These are phyloP conservation scores for Alsophila aescularia DNA, from an alignment of 2,888 invertebrate genomes.

Conservation along the genomic window DNA sequence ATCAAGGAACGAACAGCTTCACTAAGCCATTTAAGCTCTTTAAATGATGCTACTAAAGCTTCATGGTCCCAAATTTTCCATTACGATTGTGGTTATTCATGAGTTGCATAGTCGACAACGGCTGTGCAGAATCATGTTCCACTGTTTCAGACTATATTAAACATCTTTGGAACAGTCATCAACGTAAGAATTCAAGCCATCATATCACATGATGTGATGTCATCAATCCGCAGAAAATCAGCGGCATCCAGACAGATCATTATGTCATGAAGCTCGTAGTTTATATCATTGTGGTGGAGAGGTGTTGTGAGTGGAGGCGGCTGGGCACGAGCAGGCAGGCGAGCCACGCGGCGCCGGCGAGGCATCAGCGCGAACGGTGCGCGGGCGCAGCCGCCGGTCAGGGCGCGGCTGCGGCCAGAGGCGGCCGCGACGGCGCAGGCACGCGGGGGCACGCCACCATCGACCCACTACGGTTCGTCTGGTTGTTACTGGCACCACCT, in stretches of 20 bases:
- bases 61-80: no score
- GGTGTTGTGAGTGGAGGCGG: constrained; percentile 52
- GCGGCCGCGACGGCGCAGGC: constrained; percentile 74
- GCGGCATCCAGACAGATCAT: no score
- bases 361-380: constrained; percentile 76
- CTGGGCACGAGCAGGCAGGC: constrained; percentile 70
- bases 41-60: no score
- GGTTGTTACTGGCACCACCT: constrained; percentile 71
- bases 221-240: no score
- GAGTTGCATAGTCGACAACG: no score
- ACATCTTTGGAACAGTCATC: no score
- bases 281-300: constrained; percentile 54
- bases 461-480: constrained; percentile 71
- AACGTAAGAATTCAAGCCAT: no score
- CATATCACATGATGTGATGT: no score
- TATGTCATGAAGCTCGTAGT: neutral
- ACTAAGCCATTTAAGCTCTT: neutral
- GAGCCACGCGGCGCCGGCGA: constrained; percentile 69
- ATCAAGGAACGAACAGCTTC: constrained; percentile 13
- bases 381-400: constrained; percentile 72
- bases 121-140: no score
- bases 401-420: constrained; percentile 78
- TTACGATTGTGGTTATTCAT: no score
- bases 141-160: no score
- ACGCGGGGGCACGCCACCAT: constrained; percentile 88